Evolutionary conservation across 2,888 invertebrate genomes (phyloP), one percentile per base, ranked within the genome.

Genomic region (Anoplius nigerrimus): DNA sequence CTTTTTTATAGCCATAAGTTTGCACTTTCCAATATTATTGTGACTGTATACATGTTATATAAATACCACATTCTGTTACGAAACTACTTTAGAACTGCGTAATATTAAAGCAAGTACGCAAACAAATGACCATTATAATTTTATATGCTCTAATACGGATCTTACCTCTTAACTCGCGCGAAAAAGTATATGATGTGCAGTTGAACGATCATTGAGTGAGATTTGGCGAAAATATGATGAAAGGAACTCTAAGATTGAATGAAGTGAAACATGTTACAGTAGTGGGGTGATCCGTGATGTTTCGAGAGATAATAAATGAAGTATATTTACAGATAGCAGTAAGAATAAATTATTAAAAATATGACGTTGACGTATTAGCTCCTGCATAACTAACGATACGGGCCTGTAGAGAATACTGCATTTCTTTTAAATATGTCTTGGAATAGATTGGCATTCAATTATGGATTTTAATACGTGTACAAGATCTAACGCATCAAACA

Each of bases 51-150:
- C 16, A 54, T 54, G 16, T 51, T 62, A 45, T 18, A 60, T 54
- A 45, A 20, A 45, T 53, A 65, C 66, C 73, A 72, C 21, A 62
- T 74, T 56, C 46, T 43, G 61, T 55, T 27, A 20, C 34, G 16
- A 72, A 64, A 34, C 34, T 34, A 34, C 34, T 34, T 34, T 16
- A 16, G 5, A 20, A 20, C 1, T 48, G 48, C 48, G 16, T 48
- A 48, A 20, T 48, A 48, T 48, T 48, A 20, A 48, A 16, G 18
- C 48, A 20, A 5, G 18, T 48, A 48, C 20, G 48, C 48, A 34
- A 34, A 34, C 48, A 6, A 16, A 20, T 48, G 48, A 20, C 48
- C n/a, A 20, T 48, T n/a, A 20, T 16, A 48, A 20, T 48, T 4
- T 4, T n/a, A 48, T 48, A 48, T n/a, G 48, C 16, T 16, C 20